These are phyloP conservation scores for Digitonthophagus gazella DNA, from an alignment of 2,888 invertebrate genomes.

Conservation along the genomic window DNA sequence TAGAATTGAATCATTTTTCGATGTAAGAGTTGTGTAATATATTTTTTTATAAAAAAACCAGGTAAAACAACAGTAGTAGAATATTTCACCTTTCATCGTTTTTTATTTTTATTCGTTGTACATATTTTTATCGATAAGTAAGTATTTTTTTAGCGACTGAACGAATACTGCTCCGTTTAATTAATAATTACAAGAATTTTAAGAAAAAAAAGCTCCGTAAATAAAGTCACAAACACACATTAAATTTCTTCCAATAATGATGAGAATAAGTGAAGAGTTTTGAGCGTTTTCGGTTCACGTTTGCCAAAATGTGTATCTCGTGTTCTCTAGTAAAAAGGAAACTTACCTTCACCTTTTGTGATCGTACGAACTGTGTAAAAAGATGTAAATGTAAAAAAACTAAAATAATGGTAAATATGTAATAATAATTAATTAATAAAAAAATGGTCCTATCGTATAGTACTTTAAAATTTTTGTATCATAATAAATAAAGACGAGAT, in stretches of 20 bases:
- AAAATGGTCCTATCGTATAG: constrained; percentile 16
- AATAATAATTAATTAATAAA: constrained; percentile 3
- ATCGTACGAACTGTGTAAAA: constrained; percentile 7
- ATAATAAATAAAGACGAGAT: constrained; percentile 37
- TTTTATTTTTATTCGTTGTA: not conserved
- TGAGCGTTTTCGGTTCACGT: not conserved
- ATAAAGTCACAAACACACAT: no score
- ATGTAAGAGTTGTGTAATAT: not conserved
- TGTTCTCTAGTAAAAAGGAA: constrained; percentile 4
- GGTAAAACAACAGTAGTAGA: not conserved
- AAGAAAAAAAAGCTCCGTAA: no score
- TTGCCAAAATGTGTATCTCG: not conserved
- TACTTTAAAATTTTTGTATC: constrained; percentile 35
- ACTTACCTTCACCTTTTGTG: not conserved
- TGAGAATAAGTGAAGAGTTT: not conserved
- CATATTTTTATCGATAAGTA: not conserved
- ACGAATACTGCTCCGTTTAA: no score
- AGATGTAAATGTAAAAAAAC: constrained; percentile 4
- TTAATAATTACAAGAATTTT: not conserved
- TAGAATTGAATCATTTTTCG: no score
- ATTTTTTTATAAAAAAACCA: not conserved
- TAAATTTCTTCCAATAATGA: not conserved
- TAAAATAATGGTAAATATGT: not conserved
- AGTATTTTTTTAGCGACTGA: not conserved
- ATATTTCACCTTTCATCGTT: not conserved